phyloP scores from a whole-genome alignment of 2,888 invertebrate genomes.

The Helleia helle region DNA sequence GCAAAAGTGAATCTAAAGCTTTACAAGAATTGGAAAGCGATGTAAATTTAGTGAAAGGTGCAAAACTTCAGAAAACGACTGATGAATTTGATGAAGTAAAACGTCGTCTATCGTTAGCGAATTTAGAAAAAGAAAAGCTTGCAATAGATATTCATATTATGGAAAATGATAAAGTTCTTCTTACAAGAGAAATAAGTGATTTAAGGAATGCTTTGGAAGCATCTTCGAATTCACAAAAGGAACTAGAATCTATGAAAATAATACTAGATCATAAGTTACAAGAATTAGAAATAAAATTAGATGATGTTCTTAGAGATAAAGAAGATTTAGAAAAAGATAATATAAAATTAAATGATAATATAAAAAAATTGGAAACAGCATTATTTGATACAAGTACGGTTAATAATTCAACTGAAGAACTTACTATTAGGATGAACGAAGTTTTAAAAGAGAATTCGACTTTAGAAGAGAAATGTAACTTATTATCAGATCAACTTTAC shows the following conservation, averaged over 20 bases:
- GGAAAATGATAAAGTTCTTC: slow-evolving; percentile 65
- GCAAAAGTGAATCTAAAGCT: slow-evolving; percentile 58
- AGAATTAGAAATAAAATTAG: slow-evolving; percentile 33
- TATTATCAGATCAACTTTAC: slow-evolving; percentile 27
- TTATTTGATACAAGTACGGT: slow-evolving; percentile 20
- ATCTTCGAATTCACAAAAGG: slow-evolving; percentile 32
- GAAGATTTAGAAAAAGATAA: slow-evolving; percentile 35
- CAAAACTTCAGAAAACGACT: slow-evolving; percentile 38
- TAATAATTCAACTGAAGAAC: slow-evolving; percentile 28
- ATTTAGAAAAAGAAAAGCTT: slow-evolving; percentile 60
- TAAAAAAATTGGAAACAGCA: slow-evolving; percentile 16
- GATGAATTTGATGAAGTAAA: slow-evolving; percentile 57
- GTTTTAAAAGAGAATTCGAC: slow-evolving; percentile 31
- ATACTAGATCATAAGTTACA: slow-evolving; percentile 46
- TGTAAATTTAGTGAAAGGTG: slow-evolving; percentile 35
- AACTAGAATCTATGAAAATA: slow-evolving; percentile 33
- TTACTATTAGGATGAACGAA: slow-evolving; percentile 26
- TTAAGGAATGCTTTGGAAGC: slow-evolving; percentile 43
- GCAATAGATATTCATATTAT: slow-evolving; percentile 67
- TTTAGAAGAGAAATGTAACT: slow-evolving; percentile 27
- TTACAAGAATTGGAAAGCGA: slow-evolving; percentile 63
- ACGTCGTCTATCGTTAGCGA: slow-evolving; percentile 40
- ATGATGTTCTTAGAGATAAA: slow-evolving; percentile 31
- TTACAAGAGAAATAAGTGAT: slow-evolving; percentile 57
- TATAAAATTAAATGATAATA: slow-evolving; percentile 30